Evolutionary conservation across 2,888 invertebrate genomes (phyloP).

Genomic region (Sturmia bella): DNA sequence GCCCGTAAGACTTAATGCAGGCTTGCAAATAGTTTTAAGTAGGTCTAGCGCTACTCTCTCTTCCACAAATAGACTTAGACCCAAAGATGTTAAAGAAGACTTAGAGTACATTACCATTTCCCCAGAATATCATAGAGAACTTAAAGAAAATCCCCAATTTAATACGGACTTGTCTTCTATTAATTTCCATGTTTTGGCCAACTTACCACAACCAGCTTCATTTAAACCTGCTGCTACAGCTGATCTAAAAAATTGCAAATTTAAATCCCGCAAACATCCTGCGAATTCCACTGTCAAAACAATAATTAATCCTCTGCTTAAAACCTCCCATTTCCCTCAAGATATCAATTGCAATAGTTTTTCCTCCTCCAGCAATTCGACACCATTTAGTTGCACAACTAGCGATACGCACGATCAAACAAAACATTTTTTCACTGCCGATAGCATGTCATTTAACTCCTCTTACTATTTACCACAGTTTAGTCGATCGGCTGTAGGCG

Average conservation of each 20-base stretch:
- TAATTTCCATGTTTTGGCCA: slow-evolving; percentile 45
- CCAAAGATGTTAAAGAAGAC: background rate
- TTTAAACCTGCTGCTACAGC: background rate
- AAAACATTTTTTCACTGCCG: slow-evolving; percentile 2
- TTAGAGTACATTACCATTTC: slow-evolving; percentile 22
- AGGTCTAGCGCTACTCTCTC: slow-evolving; percentile 46
- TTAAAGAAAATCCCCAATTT: slow-evolving; percentile 43
- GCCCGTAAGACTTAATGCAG: slow-evolving; percentile 71
- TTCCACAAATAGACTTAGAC: slow-evolving; percentile 41
- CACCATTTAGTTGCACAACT: slow-evolving; percentile 51
- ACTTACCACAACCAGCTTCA: slow-evolving; percentile 9
- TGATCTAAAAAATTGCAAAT: background rate
- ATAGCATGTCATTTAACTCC: slow-evolving; percentile 48
- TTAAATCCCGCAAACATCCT: slow-evolving; percentile 16
- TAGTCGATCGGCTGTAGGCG: slow-evolving; percentile 91
- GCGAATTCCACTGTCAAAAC: background rate
- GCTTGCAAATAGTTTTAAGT: slow-evolving; percentile 70
- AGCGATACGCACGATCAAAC: slow-evolving; percentile 34
- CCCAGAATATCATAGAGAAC: slow-evolving; percentile 15
- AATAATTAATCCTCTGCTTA: slow-evolving; percentile 8
- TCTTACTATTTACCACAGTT: slow-evolving; percentile 85
- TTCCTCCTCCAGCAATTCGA: slow-evolving; percentile 36
- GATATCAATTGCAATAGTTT: slow-evolving; percentile 36
- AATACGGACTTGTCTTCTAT: slow-evolving; percentile 45
- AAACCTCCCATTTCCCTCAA: background rate